These are phyloP conservation scores for Dendroctonus ponderosae DNA, from an alignment of 1,140 invertebrate genomes.

Conservation along the genomic window DNA sequence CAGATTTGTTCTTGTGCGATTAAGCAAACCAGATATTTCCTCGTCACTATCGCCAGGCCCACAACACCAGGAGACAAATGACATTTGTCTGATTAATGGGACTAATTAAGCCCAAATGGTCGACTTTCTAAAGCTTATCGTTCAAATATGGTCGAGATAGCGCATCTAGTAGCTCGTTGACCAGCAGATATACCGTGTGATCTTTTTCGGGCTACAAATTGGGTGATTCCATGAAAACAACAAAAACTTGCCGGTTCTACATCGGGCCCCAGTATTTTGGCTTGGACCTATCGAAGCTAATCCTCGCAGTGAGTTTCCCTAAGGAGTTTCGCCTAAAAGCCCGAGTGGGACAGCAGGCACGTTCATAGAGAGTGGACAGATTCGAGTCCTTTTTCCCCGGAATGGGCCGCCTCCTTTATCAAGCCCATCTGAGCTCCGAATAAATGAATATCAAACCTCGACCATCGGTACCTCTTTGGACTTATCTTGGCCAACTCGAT, in stretches of 20 bases:
- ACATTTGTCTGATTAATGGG: conserved; percentile 28
- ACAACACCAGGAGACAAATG: conserved; percentile 14
- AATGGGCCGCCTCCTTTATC: conserved; percentile 6
- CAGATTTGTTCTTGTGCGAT: too few relatives aligned
- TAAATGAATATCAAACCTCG: conserved; percentile 28
- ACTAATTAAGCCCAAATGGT: conserved; percentile 19
- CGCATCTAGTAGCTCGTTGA: conserved; percentile 20
- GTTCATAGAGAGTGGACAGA: neutral
- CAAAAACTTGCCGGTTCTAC: neutral
- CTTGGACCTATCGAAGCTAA: neutral
- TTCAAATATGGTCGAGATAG: conserved; percentile 21
- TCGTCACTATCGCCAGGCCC: too few relatives aligned
- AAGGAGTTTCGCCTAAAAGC: neutral
- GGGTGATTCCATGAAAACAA: conserved; percentile 6
- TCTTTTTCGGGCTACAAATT: conserved; percentile 7
- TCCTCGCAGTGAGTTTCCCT: neutral
- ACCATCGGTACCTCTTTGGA: conserved; percentile 14
- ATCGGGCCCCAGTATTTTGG: neutral
- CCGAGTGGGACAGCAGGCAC: neutral
- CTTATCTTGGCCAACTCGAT: conserved; percentile 20
- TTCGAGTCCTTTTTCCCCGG: neutral
- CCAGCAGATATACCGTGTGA: conserved; percentile 15
- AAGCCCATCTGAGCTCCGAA: conserved; percentile 10
- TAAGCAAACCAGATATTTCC: too few relatives aligned
- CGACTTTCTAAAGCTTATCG: conserved; percentile 25